Conservation (phyloP, 2,888 invertebrate species). For the Blera fallax region DNA sequence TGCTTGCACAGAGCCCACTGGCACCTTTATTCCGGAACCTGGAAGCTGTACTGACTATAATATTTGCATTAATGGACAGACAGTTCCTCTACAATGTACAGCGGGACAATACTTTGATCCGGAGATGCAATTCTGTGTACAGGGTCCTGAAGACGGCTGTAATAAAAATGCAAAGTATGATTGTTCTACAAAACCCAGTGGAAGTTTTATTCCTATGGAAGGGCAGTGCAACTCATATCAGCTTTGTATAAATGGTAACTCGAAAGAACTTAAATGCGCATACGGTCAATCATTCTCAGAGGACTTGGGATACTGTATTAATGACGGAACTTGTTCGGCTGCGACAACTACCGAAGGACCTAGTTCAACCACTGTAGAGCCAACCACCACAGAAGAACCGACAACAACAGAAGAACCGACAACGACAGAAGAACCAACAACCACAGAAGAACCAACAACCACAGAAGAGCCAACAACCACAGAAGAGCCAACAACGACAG, state of each 20-base stretch:
- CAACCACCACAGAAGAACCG: neutral
- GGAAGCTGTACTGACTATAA: conserved; percentile 63
- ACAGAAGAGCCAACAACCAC: neutral
- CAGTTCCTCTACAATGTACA: conserved; percentile 62
- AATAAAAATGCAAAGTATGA: neutral
- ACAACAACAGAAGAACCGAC: neutral
- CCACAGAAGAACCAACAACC: neutral
- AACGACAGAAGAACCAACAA: neutral
- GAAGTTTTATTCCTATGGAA: conserved; percentile 59
- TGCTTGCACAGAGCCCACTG: neutral
- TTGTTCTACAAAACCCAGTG: neutral
- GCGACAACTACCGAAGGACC: neutral
- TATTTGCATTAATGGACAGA: conserved; percentile 66
- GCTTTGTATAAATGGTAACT: conserved; percentile 71
- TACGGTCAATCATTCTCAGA: conserved; percentile 72
- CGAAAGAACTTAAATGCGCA: conserved; percentile 73
- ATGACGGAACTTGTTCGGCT: conserved; percentile 68
- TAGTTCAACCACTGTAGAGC: neutral
- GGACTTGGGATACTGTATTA: conserved; percentile 67
- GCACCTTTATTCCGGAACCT: neutral
- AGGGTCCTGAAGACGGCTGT: neutral
- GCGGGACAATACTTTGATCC: conserved; percentile 73
- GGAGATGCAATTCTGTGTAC: neutral
- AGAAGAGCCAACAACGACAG: neutral
- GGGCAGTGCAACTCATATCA: conserved; percentile 74